These are phyloP conservation scores for Eudasyphora cyanicolor DNA, from an alignment of 2,888 invertebrate genomes.

Conservation along the genomic window DNA sequence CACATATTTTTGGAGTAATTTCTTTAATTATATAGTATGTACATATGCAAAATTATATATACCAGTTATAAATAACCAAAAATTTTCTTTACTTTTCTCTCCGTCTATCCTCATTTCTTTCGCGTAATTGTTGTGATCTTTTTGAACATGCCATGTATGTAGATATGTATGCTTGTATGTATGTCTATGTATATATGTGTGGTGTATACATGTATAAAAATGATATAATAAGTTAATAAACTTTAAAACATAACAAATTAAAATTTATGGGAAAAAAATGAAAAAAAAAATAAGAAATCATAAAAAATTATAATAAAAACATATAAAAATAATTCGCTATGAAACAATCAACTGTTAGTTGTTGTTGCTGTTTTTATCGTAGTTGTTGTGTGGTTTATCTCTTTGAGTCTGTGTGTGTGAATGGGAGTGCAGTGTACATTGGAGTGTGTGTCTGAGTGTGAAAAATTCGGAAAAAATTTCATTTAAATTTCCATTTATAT, in stretches of 20 bases:
- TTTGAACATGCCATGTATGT: no score
- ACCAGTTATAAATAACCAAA: slow-evolving; percentile 42
- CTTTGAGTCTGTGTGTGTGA: background rate
- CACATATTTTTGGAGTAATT: slow-evolving; percentile 12
- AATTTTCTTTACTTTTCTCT: slow-evolving; percentile 30
- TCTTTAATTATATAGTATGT: no score
- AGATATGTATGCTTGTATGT: slow-evolving; percentile 38
- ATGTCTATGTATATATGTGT: background rate
- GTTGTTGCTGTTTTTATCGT: slow-evolving; percentile 43
- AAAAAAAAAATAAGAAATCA: slow-evolving; percentile 67
- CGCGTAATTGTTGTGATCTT: background rate
- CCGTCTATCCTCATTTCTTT: no score
- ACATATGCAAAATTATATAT: slow-evolving; percentile 12
- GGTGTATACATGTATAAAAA: slow-evolving; percentile 58
- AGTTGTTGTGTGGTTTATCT: background rate
- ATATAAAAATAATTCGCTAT: slow-evolving; percentile 73
- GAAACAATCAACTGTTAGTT: slow-evolving; percentile 66
- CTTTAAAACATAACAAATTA: slow-evolving; percentile 74
- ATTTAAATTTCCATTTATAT: background rate
- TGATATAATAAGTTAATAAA: slow-evolving; percentile 75
- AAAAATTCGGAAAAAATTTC: background rate
- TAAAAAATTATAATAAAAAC: slow-evolving; percentile 62
- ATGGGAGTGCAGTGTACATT: no score
- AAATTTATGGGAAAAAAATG: slow-evolving; percentile 69
- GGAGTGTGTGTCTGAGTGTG: background rate